Base-by-base conservation (phyloP, 2,888 invertebrate genomes). In the Andrena dorsata region DNA sequence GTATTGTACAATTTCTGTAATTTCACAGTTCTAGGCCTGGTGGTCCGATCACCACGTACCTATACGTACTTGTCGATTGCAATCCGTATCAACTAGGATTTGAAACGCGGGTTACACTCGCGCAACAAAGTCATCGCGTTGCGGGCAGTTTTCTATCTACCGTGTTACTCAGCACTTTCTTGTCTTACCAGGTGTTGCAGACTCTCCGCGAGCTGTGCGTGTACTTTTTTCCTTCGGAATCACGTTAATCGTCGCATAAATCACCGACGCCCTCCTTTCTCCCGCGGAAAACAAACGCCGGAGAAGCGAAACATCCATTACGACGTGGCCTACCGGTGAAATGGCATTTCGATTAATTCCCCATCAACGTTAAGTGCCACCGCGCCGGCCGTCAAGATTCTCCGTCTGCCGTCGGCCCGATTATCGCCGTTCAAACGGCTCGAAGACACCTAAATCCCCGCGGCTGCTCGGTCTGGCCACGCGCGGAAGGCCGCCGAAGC, bases 341-440 rank as follows among this genome's bases (percentile, higher is more conserved):
- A 77, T 82, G 74, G 74, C 74, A 73, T 63, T 78, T 69, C 68
- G 74, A 79, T 82, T 74, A 82, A 79, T 82, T 74, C 61, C 30
- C 65, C 79, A 79, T 74, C 74, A 79, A 16, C 79, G 30, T 32
- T 66, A 66, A 79, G 70, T 71, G 56, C 47, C 41, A 2, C 16
- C 56, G 51, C 74, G 69, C 56, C 51, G 63, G n/a, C 70, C 58
- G 60, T 65, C 76, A 41, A 41, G 53, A 73, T 80, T 72, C 72
- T 74, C 79, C 75, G 69, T 20, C 68, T 69, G 70, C 80, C 73
- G 68, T 65, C 47, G 41, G 16, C 49, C 32, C 70, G 78, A 85
- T 88, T 80, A 80, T 86, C 84, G 74, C 79, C 88, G 80, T 41
- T 41, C 41, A 41, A 41, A 41, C 41, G 1, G 16, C 41, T 88